These are phyloP conservation scores for Tylochromis polylepis DNA, from an alignment of 2,113 vertebrate species.

Conservation along the genomic window DNA sequence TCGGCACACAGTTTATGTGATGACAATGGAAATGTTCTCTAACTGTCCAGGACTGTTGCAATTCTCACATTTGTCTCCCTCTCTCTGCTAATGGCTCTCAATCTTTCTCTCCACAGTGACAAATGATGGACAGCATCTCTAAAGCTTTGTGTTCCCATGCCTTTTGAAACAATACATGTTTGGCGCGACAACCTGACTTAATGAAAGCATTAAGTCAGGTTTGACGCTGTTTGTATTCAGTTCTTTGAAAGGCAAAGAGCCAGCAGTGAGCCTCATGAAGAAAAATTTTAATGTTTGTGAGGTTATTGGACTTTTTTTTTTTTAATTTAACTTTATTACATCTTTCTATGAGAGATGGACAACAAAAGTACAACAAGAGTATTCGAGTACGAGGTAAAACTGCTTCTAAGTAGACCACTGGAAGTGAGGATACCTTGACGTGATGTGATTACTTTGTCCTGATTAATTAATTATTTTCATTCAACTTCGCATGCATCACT, in stretches of 20 bases:
- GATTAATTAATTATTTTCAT: conserved; percentile 37
- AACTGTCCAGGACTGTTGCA: conserved; percentile 66
- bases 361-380: conserved; percentile 30
- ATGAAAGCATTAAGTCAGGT: conserved; percentile 32
- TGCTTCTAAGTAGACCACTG: not conserved
- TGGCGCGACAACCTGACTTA: conserved; percentile 42
- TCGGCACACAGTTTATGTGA: conserved; percentile 66
- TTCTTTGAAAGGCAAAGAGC: conserved; percentile 28
- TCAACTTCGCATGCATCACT: conserved; percentile 50
- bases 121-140: conserved; percentile 68
- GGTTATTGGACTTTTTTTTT: not conserved
- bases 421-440: not conserved
- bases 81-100: conserved; percentile 75
- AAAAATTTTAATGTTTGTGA: not conserved
- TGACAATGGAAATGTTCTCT: conserved; percentile 60
- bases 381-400: conserved; percentile 49
- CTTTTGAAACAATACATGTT: conserved; percentile 61
- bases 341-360: conserved; percentile 52
- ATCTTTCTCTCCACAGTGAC: conserved; percentile 78
- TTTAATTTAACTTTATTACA: not conserved
- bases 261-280: conserved; percentile 12
- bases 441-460: conserved; percentile 4
- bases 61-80: conserved; percentile 65
- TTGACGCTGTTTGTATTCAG: conserved; percentile 32
- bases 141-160: conserved; percentile 70